A percentile compares a stretch with the other conserved stretches of the same genome.
These are phyloP conservation scores for Cabera pusaria DNA, from an alignment of 2,888 invertebrate genomes.

Conservation along the genomic window DNA sequence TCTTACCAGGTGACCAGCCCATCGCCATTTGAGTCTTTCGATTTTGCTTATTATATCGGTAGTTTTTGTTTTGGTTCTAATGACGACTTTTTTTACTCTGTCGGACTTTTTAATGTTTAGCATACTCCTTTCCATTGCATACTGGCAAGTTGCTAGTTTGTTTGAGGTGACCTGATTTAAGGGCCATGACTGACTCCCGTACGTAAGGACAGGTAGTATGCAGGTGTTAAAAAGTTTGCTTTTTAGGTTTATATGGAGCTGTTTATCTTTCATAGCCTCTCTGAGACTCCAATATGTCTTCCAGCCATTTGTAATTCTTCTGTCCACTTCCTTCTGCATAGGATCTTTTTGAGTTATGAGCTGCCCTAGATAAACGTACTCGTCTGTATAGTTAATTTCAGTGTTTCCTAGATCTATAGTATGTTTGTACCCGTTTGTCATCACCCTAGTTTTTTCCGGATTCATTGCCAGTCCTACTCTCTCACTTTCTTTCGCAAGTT, in stretches of 20 bases:
- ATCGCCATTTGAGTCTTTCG: too few relatives aligned
- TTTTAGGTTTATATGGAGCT: neutral
- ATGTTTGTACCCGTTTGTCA: conserved; percentile 1
- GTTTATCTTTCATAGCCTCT: conserved; percentile 8
- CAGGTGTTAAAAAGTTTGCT: neutral
- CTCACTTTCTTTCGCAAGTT: conserved; percentile 23
- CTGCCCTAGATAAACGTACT: conserved; percentile 2
- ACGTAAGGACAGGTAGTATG: neutral
- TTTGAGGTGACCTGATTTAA: too few relatives aligned
- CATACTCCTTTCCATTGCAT: too few relatives aligned
- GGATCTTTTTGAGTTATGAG: neutral
- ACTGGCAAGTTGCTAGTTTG: too few relatives aligned
- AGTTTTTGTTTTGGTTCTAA: too few relatives aligned
- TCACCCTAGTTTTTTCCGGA: conserved; percentile 7
- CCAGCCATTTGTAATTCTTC: conserved; percentile 14
- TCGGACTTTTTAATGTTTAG: too few relatives aligned
- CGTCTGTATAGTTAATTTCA: too few relatives aligned
- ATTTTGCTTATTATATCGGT: too few relatives aligned
- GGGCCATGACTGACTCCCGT: too few relatives aligned
- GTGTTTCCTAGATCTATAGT: conserved; percentile 4
- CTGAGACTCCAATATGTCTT: conserved; percentile 11
- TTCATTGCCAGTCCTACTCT: conserved; percentile 21
- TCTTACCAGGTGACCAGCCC: too few relatives aligned
- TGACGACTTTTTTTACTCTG: too few relatives aligned
- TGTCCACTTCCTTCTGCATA: conserved; percentile 6